phyloP scores from a whole-genome alignment of 2,797 vertebrate genomes.

The Rhinichthys osculus region DNA sequence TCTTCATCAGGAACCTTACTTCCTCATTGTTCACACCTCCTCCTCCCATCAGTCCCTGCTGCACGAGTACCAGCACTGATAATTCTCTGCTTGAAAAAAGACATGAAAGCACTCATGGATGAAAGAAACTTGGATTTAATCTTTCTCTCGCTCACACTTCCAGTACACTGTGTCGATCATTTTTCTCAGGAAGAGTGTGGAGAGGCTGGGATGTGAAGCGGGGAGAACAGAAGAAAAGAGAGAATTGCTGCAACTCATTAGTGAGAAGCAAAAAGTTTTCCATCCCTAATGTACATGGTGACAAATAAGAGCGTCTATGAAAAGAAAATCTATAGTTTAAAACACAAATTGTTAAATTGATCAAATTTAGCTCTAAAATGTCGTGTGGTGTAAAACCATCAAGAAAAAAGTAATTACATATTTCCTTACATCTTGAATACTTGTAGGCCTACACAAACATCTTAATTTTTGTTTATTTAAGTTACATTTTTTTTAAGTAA shows the following conservation, averaged over 20 bases:
- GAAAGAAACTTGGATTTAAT: slow-evolving; percentile 97
- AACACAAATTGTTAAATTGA: neutral
- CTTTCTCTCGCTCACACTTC: slow-evolving; percentile 80
- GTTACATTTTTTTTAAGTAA: neutral
- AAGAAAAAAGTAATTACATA: neutral
- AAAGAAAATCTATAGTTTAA: neutral
- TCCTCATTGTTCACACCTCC: slow-evolving; percentile 48
- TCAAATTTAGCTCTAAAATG: neutral
- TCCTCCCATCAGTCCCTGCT: slow-evolving; percentile 75
- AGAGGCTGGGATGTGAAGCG: slow-evolving; percentile 30
- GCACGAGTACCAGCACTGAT: slow-evolving; percentile 88
- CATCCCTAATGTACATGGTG: slow-evolving; percentile 86
- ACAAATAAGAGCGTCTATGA: slow-evolving; percentile 54
- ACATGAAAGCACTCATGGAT: slow-evolving; percentile 97
- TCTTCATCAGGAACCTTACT: slow-evolving; percentile 57
- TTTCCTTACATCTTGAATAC: neutral
- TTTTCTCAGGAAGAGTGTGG: slow-evolving; percentile 71
- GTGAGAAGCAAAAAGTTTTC: slow-evolving; percentile 70
- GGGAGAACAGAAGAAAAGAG: slow-evolving; percentile 26
- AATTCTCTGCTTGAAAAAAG: slow-evolving; percentile 93
- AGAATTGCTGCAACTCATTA: slow-evolving; percentile 6
- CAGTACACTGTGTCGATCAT: slow-evolving; percentile 85
- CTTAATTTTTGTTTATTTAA: no score
- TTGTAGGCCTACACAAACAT: no score
- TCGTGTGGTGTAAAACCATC: neutral